Evolutionary conservation across 2,113 vertebrate species (phyloP), one percentile per base, ranked within the genome.

Genomic region (Chionomys nivalis): DNA sequence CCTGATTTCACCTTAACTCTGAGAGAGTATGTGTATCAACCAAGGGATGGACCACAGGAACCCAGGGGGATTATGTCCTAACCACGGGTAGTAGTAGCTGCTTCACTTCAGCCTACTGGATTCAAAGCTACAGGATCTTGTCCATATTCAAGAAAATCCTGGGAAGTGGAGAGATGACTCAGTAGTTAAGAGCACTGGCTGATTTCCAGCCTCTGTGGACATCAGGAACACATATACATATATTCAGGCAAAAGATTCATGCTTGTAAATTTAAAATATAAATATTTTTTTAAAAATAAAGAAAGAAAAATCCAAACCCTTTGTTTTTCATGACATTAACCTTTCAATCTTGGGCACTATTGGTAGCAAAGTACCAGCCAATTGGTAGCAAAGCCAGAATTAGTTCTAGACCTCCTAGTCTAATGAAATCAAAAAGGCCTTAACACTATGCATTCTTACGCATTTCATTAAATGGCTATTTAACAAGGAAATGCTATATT

Each of bases 1-100:
- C 33, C 82, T 94, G 28, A 66, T 86, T 93, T 90, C 12, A 89
- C 66, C 49, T 94, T 94, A 61, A 94, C 85, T 92, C 87, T 87
- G 77, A 93, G 52, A 92, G 78, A 49, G 7, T 39, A 16, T 31
- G 85, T 47, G n/a, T 87, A 16, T 58, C 66, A 95, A 79, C n/a
- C 33, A 79, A 68, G 23, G 44, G 2, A 36, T 91, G 4, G 42
- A 58, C 23, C 10, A 92, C 28, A 94, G 66, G 26, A 78, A 76
- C n/a, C 11, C 7, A 39, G 42, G 86, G 39, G 93, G 17, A 52
- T 14, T 70, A 94, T 7, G 0, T 66, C 49, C 47, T 61, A 91
- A 55, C 70, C 66, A 85, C 87, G 55, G 73, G n/a, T 90, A 86
- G 17, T 7, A 91, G 24, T 24, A 87, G 52, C 33, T 86, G 21